These are phyloP conservation scores for Tupiocoris notatus DNA, from an alignment of 2,888 invertebrate species.

Conservation along the genomic window DNA sequence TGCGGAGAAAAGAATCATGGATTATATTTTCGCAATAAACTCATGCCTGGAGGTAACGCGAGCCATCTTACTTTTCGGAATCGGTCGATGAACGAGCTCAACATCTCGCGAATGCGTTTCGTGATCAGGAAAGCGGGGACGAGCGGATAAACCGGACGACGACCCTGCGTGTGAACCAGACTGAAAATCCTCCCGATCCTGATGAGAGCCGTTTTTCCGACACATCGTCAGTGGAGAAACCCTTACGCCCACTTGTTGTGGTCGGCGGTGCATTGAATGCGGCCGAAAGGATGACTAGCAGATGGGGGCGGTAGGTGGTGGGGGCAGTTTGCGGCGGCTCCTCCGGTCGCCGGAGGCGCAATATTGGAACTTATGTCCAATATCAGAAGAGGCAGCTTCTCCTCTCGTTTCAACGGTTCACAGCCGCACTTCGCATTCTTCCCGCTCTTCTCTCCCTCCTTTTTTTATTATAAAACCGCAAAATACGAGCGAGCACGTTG, in stretches of 20 bases:
- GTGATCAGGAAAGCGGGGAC: too few relatives aligned
- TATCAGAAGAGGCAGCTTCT: conserved; percentile 31
- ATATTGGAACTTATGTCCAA: conserved; percentile 45
- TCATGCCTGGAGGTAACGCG: too few relatives aligned
- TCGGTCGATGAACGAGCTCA: too few relatives aligned
- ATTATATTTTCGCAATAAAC: too few relatives aligned
- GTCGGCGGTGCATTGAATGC: neutral
- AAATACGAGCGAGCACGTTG: conserved; percentile 29
- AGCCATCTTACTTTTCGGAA: too few relatives aligned
- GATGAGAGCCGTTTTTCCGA: neutral
- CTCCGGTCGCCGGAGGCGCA: neutral
- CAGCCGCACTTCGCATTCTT: neutral
- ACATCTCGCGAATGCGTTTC: too few relatives aligned
- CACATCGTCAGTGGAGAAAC: neutral
- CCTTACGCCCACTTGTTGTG: neutral
- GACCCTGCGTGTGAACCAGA: too few relatives aligned
- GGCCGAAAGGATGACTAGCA: neutral
- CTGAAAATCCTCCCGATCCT: neutral
- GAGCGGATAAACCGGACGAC: too few relatives aligned
- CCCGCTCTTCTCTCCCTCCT: neutral
- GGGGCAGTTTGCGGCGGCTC: neutral
- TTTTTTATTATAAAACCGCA: conserved; percentile 45
- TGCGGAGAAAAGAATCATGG: too few relatives aligned
- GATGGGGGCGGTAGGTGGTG: neutral
- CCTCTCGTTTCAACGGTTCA: neutral